A percentile compares a stretch with the other conserved stretches of the same genome.
These are phyloP conservation scores for Corydoras sp. DNA, from an alignment of 2,113 vertebrate species.

Conservation along the genomic window DNA sequence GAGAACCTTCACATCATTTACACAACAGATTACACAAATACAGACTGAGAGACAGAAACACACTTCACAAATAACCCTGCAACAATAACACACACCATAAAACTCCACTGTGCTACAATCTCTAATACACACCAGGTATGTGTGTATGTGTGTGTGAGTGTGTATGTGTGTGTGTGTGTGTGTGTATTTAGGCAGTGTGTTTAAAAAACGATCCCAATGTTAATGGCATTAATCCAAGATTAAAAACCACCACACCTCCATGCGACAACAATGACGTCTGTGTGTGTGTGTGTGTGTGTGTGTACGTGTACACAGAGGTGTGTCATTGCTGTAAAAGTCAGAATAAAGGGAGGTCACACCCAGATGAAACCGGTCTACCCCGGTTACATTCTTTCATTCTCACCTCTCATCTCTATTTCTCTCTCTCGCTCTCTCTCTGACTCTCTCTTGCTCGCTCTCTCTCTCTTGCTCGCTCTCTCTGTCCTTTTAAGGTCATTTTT, in stretches of 20 bases:
- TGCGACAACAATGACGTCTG: background rate
- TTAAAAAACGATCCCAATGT: too few species aligned
- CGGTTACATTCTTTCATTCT: constrained; percentile 20
- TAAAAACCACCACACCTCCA: too few species aligned
- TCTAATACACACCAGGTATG: background rate
- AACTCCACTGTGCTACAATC: background rate
- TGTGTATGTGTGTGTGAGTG: constrained; percentile 4
- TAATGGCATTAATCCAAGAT: too few species aligned
- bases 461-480: too few species aligned
- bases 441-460: too few species aligned
- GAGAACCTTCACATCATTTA: too few species aligned
- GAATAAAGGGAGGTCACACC: constrained; percentile 15
- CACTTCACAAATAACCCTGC: background rate
- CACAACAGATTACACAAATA: too few species aligned
- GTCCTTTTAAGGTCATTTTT: too few species aligned
- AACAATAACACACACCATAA: background rate
- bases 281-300: background rate
- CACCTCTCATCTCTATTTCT: too few species aligned
- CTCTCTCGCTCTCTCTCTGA: too few species aligned
- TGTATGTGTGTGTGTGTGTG: constrained; percentile 1
- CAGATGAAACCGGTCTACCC: background rate
- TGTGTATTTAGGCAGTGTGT: too few species aligned
- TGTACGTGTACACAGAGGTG: constrained; percentile 16
- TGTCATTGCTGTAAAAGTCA: background rate
- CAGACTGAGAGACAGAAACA: background rate